Percentiles rank a stretch among this genome's conserved stretches.
Evolutionary conservation across 2,797 vertebrate species (phyloP).

Genomic region (Ambastaia sidthimunki): DNA sequence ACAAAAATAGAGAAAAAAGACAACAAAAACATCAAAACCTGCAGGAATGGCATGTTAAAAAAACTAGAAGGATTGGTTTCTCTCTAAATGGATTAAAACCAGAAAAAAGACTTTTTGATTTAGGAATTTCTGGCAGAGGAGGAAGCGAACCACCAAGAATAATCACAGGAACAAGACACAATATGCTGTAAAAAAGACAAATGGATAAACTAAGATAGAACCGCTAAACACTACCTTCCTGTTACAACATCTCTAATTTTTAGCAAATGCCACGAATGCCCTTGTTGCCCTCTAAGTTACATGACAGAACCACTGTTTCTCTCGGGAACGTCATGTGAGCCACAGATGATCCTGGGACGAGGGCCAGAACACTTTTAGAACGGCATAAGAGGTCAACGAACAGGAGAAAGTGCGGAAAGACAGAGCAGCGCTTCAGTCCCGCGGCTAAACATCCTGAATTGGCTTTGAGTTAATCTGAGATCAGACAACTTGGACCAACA

Average conservation of each 20-base stretch:
- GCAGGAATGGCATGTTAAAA: neutral
- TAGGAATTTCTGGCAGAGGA: neutral
- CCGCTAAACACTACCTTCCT: slow-evolving; percentile 47
- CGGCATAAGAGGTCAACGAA: slow-evolving; percentile 42
- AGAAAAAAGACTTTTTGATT: neutral
- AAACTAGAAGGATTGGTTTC: neutral
- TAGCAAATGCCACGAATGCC: slow-evolving; percentile 50
- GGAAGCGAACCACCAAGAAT: slow-evolving; percentile 25
- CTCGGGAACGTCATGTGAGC: slow-evolving; percentile 4
- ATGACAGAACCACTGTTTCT: slow-evolving; percentile 10
- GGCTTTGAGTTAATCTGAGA: slow-evolving; percentile 38
- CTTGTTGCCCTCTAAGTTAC: slow-evolving; percentile 13
- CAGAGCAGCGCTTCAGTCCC: slow-evolving; percentile 39
- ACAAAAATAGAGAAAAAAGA: no score
- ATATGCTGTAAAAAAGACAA: slow-evolving; percentile 24
- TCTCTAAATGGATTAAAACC: slow-evolving; percentile 15
- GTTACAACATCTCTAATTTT: slow-evolving; percentile 45
- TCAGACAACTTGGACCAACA: slow-evolving; percentile 53
- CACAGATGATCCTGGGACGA: slow-evolving; percentile 26
- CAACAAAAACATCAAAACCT: slow-evolving; percentile 12
- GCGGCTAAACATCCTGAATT: slow-evolving; percentile 23
- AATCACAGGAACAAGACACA: slow-evolving; percentile 50
- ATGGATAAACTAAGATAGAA: slow-evolving; percentile 35
- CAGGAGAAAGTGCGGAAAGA: slow-evolving; percentile 39
- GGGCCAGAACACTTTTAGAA: slow-evolving; percentile 30